Evolutionary conservation across 2,797 vertebrate species (phyloP).

Genomic region (Peromyscus attwateri): DNA sequence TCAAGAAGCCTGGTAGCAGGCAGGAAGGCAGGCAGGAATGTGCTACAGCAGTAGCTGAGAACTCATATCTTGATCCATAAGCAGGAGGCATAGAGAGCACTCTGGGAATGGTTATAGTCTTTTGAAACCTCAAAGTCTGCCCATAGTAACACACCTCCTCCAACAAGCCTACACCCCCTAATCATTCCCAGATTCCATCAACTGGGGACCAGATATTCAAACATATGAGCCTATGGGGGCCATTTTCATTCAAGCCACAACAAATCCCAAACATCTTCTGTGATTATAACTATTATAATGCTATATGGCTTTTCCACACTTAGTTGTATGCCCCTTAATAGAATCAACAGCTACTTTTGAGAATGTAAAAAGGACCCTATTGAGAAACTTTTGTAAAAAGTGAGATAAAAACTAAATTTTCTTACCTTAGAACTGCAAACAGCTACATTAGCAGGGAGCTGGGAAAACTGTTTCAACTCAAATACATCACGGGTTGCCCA

Average conservation of each 20-base stretch:
- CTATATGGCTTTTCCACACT: constrained; percentile 15
- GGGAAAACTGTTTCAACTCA: constrained; percentile 93
- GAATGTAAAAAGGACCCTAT: neutral
- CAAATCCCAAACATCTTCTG: constrained; percentile 45
- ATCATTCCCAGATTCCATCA: neutral
- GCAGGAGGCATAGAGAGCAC: neutral
- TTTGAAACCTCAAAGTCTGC: neutral
- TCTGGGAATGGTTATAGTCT: neutral
- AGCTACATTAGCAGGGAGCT: constrained; percentile 94
- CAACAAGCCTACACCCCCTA: neutral
- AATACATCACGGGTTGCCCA: constrained; percentile 95
- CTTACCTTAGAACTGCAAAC: constrained; percentile 91
- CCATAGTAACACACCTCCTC: neutral
- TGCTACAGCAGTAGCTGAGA: neutral
- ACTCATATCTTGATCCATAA: neutral
- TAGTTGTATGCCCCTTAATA: neutral
- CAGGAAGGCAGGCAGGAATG: neutral
- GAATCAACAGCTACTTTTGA: constrained; percentile 27
- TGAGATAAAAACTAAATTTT: constrained; percentile 57
- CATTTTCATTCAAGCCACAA: neutral
- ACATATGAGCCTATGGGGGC: neutral
- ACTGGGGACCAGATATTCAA: neutral
- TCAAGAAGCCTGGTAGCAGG: neutral
- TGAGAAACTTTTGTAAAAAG: constrained; percentile 48
- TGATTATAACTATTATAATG: neutral